phyloP scores from a whole-genome alignment of 2,888 invertebrate species.

The Linnaemya vulpina region DNA sequence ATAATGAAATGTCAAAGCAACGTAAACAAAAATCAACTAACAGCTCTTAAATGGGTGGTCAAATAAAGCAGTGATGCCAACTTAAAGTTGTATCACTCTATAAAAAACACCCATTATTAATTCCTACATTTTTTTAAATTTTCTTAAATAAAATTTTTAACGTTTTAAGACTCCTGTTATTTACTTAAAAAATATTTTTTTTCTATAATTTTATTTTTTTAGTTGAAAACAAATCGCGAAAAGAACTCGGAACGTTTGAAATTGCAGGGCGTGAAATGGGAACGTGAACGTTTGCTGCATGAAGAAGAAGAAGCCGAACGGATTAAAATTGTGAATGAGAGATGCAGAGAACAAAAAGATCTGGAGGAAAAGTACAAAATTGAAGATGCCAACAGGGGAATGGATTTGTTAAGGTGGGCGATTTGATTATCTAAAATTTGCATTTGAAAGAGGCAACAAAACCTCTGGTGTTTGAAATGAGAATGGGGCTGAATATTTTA shows the following conservation, averaged over 20 bases:
- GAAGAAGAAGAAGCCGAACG: slow-evolving; percentile 79
- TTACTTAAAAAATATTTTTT: no score
- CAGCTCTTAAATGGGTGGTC: no score
- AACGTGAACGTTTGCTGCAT: slow-evolving; percentile 80
- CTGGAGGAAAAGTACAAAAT: slow-evolving; percentile 78
- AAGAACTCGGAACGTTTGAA: slow-evolving; percentile 82
- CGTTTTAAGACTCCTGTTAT: background rate
- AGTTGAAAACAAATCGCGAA: slow-evolving; percentile 82
- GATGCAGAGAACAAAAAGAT: slow-evolving; percentile 76
- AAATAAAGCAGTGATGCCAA: no score
- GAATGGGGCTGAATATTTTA: no score
- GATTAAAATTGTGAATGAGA: slow-evolving; percentile 76
- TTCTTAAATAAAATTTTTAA: background rate
- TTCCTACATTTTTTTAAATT: no score
- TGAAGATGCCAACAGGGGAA: slow-evolving; percentile 80
- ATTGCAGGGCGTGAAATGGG: slow-evolving; percentile 82
- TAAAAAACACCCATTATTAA: no score
- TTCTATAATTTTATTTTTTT: slow-evolving; percentile 17
- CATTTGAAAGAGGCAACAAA: background rate
- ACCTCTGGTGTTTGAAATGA: no score
- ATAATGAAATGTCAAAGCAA: no score
- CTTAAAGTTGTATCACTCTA: no score
- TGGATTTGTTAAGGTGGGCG: slow-evolving; percentile 81
- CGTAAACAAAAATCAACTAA: no score
- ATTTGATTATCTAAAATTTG: background rate